Evolutionary conservation across 2,797 vertebrate species (phyloP).

Genomic region (Macrochelys suwanniensis): DNA sequence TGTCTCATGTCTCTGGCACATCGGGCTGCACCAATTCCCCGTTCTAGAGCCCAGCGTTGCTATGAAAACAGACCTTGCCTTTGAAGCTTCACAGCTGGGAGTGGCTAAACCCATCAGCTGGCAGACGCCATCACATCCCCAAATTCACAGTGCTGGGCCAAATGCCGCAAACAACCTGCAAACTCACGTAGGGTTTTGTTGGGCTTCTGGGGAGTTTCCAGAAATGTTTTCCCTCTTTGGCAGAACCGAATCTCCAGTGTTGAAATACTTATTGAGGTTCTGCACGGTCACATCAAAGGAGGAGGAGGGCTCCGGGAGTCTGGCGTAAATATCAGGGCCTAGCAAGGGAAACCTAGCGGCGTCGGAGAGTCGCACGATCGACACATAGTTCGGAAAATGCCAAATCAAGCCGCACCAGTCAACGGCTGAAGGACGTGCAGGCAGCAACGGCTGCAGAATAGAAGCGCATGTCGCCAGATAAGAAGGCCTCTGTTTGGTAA

Average conservation of each 20-base stretch:
- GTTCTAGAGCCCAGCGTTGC: not conserved
- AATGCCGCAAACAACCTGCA: not conserved
- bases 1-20: rapidly evolving
- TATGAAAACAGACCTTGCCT: rapidly evolving
- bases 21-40: rapidly evolving
- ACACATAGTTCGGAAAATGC: not conserved
- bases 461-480: not conserved
- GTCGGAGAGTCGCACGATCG: not conserved
- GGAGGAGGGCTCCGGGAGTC: not conserved
- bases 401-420: not conserved
- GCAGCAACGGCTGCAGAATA: not conserved
- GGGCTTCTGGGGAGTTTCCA: not conserved
- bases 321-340: not conserved
- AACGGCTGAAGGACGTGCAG: not conserved
- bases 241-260: not conserved
- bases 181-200: not conserved
- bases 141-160: not conserved
- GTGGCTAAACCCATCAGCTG: not conserved
- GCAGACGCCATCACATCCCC: not conserved
- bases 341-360: not conserved
- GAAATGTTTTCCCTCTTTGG: not conserved
- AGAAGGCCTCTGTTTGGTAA: not conserved
- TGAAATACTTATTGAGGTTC: not conserved
- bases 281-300: not conserved
- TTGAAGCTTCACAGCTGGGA: not conserved